Conservation (phyloP, 2,113 vertebrate genomes). For the Corythoichthys intestinalis region DNA sequence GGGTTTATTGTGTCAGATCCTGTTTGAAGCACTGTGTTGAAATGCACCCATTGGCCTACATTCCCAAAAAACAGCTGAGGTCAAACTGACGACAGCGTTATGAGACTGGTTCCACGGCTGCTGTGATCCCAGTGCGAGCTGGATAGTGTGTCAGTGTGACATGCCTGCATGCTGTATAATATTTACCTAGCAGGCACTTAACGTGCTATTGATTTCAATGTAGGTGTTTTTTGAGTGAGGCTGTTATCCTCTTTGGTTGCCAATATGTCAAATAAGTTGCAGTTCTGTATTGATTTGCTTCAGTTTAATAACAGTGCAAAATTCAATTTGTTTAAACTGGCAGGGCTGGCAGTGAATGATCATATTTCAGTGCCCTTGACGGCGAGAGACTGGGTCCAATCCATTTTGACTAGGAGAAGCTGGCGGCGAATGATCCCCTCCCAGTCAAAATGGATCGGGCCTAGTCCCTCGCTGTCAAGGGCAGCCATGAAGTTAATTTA, state of each 20-base stretch:
- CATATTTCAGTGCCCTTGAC: too few species aligned
- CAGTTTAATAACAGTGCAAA: not conserved
- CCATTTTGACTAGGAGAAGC: too few species aligned
- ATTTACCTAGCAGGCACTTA: not conserved
- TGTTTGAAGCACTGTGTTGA: not conserved
- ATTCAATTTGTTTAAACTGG: too few species aligned
- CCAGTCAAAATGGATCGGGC: too few species aligned
- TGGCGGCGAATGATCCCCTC: too few species aligned
- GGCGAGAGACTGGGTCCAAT: too few species aligned
- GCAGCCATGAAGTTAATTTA: not conserved
- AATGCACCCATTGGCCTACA: not conserved
- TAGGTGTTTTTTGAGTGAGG: not conserved
- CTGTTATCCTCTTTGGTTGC: not conserved
- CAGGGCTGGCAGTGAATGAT: too few species aligned
- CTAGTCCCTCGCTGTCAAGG: not conserved
- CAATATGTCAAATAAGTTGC: not conserved
- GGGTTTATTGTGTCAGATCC: not conserved
- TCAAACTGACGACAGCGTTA: not conserved
- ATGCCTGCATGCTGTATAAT: conserved; percentile 3
- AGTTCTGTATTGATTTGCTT: not conserved
- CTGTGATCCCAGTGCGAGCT: conserved; percentile 5
- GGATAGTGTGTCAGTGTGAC: not conserved
- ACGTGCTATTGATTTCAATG: not conserved
- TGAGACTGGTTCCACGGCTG: conserved; percentile 12
- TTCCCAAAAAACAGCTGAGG: not conserved